Base-by-base conservation (phyloP, 2,888 invertebrate species). In the Zele albiditarsus region DNA sequence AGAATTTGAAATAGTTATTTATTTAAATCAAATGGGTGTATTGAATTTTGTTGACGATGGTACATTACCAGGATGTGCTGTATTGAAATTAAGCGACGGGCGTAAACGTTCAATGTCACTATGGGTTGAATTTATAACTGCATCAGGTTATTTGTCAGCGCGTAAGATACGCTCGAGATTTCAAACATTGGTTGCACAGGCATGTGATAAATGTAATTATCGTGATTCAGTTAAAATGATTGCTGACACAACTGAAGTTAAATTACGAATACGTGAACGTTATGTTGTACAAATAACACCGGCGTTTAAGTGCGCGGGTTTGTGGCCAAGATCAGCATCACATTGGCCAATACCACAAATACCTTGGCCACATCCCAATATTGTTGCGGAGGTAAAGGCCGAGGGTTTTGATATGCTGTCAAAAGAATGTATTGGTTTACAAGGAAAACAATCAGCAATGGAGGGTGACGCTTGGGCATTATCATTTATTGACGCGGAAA, bases 91-190 rank as follows among this genome's bases (percentile, higher is more conserved):
- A 67, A 96, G 96, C 91, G 98, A 98, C 91, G 98, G 98, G 74
- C 93, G 98, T 79, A 98, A 98, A 89, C 93, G 98, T 65, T 97
- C 97, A 83, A 98, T 98, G 98, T 98, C 98, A 0, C 91, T 98
- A 5, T 98, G 98, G 98, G 98, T 98, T 65, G 98, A 98, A 90
- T 98, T 98, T 91, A 98, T 98, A 86, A 98, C 98, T 0, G 98
- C 98, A 4, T 97, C 97, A 3, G 98, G 98, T 0, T 98, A 98
- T 89, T 90, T 98, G 57, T 97, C 97, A 0, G 97, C 98, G 12
- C 91, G 98, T 60, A 98, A 98, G 90, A 98, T 98, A 83, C 93
- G 98, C 68, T 96, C 97, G 42, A 92, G 98, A 3, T 98, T 98
- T 90, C 98, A 97, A 89, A 96, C 96, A 0, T 89, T 97, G 73